These are phyloP conservation scores for Liparis tanakae DNA, from an alignment of 2,797 vertebrate species.

Conservation along the genomic window DNA sequence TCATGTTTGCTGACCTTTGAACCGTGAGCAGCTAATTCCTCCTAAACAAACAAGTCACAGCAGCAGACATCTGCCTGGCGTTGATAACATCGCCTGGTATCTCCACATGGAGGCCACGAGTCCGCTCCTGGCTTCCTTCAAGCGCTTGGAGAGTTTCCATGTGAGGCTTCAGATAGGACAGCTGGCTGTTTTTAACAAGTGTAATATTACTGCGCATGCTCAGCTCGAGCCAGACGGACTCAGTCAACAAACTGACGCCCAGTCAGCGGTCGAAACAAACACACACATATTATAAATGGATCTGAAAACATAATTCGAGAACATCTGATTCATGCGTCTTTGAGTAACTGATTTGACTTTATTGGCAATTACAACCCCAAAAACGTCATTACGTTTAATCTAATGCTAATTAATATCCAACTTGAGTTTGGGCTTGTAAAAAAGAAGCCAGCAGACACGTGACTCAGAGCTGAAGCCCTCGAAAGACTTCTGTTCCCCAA, in stretches of 20 bases:
- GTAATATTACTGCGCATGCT: not conserved
- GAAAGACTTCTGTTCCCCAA: constrained; percentile 46
- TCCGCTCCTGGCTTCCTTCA: constrained; percentile 2
- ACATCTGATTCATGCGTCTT: not conserved
- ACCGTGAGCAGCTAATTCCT: not conserved
- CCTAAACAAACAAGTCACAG: constrained; percentile 4
- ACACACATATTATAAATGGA: not conserved
- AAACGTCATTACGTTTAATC: not conserved
- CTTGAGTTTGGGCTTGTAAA: not conserved
- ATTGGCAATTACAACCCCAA: not conserved
- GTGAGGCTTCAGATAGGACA: not conserved
- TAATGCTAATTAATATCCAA: not conserved
- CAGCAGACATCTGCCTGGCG: not conserved
- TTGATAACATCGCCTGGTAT: constrained; percentile 1
- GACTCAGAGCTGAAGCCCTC: constrained; percentile 42
- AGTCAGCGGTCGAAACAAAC: not conserved
- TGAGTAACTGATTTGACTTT: not conserved
- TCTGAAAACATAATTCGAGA: no score
- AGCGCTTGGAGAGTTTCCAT: not conserved
- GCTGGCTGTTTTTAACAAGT: not conserved
- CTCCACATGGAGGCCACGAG: not conserved
- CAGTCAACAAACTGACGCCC: not conserved
- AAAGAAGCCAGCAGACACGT: constrained; percentile 52
- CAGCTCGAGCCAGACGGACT: not conserved
- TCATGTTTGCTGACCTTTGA: constrained; percentile 2